These are phyloP conservation scores for Drosophila ustulata DNA, from an alignment of 2,888 invertebrate genomes.

Conservation along the genomic window DNA sequence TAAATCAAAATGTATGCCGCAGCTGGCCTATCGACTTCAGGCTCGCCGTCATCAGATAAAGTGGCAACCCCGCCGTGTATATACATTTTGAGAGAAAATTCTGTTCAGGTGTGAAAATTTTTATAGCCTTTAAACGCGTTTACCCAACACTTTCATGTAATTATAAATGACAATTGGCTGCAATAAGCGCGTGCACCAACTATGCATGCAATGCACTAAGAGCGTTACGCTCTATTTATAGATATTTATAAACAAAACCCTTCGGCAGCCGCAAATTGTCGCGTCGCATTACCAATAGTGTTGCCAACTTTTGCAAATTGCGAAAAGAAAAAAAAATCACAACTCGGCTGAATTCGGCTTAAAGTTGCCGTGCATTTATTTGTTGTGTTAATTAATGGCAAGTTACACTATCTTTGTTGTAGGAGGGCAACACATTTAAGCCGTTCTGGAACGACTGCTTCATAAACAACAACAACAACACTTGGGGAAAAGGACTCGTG, in stretches of 20 bases:
- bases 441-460: constrained; percentile 10
- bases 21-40: constrained; percentile 24
- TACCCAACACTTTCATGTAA: constrained; percentile 26
- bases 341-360: constrained; percentile 12
- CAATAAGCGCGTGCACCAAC: constrained; percentile 3
- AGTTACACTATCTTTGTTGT: constrained; percentile 5
- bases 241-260: constrained; percentile 33
- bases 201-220: background rate
- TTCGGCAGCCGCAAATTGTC: constrained; percentile 61
- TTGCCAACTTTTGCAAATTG: constrained; percentile 58
- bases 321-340: constrained; percentile 30
- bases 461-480: constrained; percentile 9
- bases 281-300: constrained; percentile 73
- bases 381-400: background rate
- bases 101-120: constrained; percentile 64
- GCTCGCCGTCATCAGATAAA: constrained; percentile 37
- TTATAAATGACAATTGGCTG: constrained; percentile 4
- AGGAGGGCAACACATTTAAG: constrained; percentile 27
- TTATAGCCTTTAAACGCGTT: constrained; percentile 21
- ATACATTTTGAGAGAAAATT: constrained; percentile 75
- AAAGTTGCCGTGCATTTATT: background rate
- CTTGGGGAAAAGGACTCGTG: constrained; percentile 36
- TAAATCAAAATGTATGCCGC: constrained; percentile 8
- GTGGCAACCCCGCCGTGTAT: constrained; percentile 62
- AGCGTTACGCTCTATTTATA: constrained; percentile 35